Base-by-base conservation (phyloP, 2,888 invertebrate species). In the Eubasilissa splendida region DNA sequence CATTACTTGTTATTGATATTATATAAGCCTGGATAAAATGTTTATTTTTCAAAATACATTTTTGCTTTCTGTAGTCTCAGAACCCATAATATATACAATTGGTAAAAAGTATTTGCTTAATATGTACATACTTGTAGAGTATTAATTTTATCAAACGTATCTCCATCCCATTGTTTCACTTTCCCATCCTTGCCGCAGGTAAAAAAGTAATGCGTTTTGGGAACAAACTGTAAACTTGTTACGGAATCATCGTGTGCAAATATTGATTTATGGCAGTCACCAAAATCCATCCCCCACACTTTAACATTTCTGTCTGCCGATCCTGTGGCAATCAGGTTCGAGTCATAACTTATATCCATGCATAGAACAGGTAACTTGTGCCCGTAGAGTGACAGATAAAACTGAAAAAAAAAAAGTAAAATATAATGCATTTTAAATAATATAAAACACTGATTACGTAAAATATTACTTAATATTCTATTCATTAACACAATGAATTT, bases 211-310 rank as follows among this genome's bases (percentile, higher is more conserved):
- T 99, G 99, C 4, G 97, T 98, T 85, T 93, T 94, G 0, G 97
- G 96, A 31, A 98, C 93, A 87, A 99, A 99, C 85, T 95, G 93
- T 54, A 99, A 87, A 54, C 95, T 93, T 81, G 97, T 97, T 10
- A 99, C 94, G 0, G 98, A 96, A 88, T 98, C 98, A 86, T 99
- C 97, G 88, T 99, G 99, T 0, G 98, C 99, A 88, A 98, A 97
- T 84, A 99, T 92, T 0, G 98, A 98, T 86, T 94, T 94, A 89
- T 98, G 99, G 85, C 98, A 99, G 88, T 99, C 98, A n/a, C 99
- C 99, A 87, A 98, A 99, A 89, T 99, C 98, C 89, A 99, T 92
- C 56, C 99, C 99, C 99, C 99, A 99, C 83, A 99, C 94, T 90
- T 99, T 98, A 52, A 99, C 93, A 87, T 97, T 98, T 60, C 98